Conservation (phyloP, 1,140 invertebrate genomes). For the Cotesia glomerata region DNA sequence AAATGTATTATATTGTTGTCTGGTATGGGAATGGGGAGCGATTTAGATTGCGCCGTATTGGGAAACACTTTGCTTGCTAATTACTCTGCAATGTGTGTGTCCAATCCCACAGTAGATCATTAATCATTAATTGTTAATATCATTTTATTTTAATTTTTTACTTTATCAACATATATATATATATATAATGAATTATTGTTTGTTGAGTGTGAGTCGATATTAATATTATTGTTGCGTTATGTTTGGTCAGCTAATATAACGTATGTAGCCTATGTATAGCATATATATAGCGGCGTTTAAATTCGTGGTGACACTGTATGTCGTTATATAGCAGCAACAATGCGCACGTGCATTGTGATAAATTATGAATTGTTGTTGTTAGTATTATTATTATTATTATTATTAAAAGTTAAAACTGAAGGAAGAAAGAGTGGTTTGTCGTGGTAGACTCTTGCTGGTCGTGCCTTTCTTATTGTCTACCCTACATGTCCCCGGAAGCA, state of each 20-base stretch:
- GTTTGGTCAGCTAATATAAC: neutral
- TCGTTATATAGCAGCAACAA: conserved; percentile 10
- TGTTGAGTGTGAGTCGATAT: too few relatives aligned
- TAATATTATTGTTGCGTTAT: neutral
- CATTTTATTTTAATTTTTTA: neutral
- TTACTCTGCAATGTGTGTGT: neutral
- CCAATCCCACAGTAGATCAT: neutral
- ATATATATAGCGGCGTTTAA: conserved; percentile 11
- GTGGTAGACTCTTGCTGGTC: neutral
- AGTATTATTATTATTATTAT: too few relatives aligned
- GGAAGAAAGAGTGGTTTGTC: neutral
- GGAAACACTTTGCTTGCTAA: too few relatives aligned
- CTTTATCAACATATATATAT: too few relatives aligned
- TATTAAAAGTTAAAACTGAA: too few relatives aligned
- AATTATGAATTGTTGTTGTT: neutral
- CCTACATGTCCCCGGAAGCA: conserved; percentile 65
- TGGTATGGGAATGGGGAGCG: too few relatives aligned
- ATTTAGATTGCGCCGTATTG: too few relatives aligned
- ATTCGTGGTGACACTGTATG: conserved; percentile 14
- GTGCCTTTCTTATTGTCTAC: conserved; percentile 58
- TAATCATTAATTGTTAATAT: neutral
- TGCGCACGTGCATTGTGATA: conserved; percentile 26
- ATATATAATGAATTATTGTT: too few relatives aligned
- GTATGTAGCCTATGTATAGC: neutral
- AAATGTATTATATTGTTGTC: too few relatives aligned